Percentiles rank a stretch among this genome's conserved stretches.
Conservation (phyloP, 1,140 invertebrate species). For the Microplitis mediator region DNA sequence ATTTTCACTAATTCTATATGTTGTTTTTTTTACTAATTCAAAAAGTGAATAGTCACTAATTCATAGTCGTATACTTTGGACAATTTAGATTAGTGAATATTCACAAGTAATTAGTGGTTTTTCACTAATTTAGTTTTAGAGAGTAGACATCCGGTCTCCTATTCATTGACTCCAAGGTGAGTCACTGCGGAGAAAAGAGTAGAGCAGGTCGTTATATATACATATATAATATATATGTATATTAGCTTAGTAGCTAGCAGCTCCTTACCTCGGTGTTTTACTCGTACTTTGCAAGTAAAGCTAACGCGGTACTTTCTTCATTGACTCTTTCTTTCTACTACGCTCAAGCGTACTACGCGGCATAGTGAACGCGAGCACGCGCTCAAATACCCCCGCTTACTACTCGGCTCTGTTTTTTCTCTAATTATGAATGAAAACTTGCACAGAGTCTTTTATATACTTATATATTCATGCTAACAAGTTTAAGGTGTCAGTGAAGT, state of each 20-base stretch:
- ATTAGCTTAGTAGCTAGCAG: constrained; percentile 5
- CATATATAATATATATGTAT: too few species aligned
- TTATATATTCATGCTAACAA: neutral
- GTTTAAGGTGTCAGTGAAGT: too few species aligned
- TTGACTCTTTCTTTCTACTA: constrained; percentile 64
- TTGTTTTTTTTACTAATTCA: too few species aligned
- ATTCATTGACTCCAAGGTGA: constrained; percentile 57
- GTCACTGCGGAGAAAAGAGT: too few species aligned
- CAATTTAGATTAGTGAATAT: too few species aligned
- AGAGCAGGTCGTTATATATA: too few species aligned
- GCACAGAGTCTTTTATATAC: neutral
- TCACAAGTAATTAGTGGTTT: too few species aligned
- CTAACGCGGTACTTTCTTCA: constrained; percentile 54
- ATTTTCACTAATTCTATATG: too few species aligned
- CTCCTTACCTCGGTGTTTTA: constrained; percentile 33
- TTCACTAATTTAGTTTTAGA: too few species aligned
- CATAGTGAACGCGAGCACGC: constrained; percentile 26
- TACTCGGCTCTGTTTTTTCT: constrained; percentile 37
- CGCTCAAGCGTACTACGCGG: constrained; percentile 52
- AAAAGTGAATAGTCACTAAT: too few species aligned
- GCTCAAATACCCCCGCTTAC: neutral
- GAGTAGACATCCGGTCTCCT: constrained; percentile 45
- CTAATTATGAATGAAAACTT: constrained; percentile 64
- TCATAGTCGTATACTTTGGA: too few species aligned
- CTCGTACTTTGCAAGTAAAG: constrained; percentile 16